Conservation (phyloP, 2,888 invertebrate species). For the Pecten maximus region DNA sequence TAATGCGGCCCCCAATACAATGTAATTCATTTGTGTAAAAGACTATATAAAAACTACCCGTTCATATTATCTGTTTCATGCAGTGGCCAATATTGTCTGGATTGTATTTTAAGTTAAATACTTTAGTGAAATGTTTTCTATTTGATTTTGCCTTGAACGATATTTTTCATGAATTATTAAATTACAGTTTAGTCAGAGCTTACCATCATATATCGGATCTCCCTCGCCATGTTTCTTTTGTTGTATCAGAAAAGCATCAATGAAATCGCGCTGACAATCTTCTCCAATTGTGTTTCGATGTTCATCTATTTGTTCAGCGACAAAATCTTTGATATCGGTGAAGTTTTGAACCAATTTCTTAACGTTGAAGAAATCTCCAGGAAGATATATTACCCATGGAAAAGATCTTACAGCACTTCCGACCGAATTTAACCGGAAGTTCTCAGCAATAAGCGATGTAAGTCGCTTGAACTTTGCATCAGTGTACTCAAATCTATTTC, state of each 20-base stretch:
- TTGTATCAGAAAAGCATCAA: background rate
- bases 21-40: no score
- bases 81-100: no score
- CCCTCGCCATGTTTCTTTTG: background rate
- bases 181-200: constrained; percentile 73
- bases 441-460: constrained; percentile 42
- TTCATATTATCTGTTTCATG: no score
- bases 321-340: background rate
- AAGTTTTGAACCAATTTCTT: background rate
- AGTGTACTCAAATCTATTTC: constrained; percentile 50
- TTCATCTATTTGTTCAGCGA: background rate
- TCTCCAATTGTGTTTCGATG: background rate
- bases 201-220: constrained; percentile 16
- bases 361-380: background rate
- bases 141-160: no score
- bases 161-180: no score
- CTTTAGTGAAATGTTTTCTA: no score
- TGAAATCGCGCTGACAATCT: constrained; percentile 17
- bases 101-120: no score
- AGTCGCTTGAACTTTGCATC: constrained; percentile 53
- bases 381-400: constrained; percentile 44
- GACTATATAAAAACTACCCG: no score
- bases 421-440: constrained; percentile 36
- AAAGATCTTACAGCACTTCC: constrained; percentile 37
- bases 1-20: no score